These are phyloP conservation scores for Pomacea canaliculata DNA, from an alignment of 2,888 invertebrate genomes.

Conservation along the genomic window DNA sequence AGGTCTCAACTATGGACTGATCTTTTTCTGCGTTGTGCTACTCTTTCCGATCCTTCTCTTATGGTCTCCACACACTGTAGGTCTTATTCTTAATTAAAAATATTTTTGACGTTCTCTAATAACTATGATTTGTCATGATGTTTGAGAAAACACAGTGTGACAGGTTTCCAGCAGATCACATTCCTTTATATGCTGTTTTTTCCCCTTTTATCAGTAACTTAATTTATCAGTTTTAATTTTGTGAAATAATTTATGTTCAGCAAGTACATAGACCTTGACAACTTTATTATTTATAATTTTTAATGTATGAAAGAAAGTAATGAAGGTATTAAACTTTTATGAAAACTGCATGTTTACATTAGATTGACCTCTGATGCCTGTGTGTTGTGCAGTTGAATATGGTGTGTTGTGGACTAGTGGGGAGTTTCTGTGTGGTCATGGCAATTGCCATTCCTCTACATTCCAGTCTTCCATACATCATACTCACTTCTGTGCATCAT, in stretches of 20 bases:
- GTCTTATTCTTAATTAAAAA: slow-evolving; percentile 24
- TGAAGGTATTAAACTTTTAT: not conserved
- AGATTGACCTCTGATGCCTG: not conserved
- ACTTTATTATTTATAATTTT: too few species aligned
- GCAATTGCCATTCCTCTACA: slow-evolving; percentile 78
- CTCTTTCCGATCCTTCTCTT: slow-evolving; percentile 73
- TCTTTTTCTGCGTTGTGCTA: slow-evolving; percentile 74
- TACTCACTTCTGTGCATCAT: slow-evolving; percentile 78
- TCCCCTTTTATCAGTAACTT: too few species aligned
- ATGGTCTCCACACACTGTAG: slow-evolving; percentile 72
- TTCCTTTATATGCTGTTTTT: too few species aligned
- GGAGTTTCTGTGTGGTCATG: slow-evolving; percentile 76
- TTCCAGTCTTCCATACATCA: slow-evolving; percentile 78
- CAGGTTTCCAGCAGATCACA: too few species aligned
- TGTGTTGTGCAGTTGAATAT: slow-evolving; percentile 72
- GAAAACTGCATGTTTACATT: not conserved
- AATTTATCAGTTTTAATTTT: too few species aligned
- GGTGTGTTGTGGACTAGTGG: slow-evolving; percentile 77
- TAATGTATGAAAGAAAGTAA: too few species aligned
- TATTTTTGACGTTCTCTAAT: not conserved
- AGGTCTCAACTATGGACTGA: slow-evolving; percentile 77
- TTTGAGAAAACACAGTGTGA: too few species aligned
- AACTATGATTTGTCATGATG: too few species aligned
- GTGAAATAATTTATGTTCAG: too few species aligned
- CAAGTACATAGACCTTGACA: too few species aligned